Evolutionary conservation across 2,888 invertebrate species (phyloP).

Genomic region (Allacma fusca): DNA sequence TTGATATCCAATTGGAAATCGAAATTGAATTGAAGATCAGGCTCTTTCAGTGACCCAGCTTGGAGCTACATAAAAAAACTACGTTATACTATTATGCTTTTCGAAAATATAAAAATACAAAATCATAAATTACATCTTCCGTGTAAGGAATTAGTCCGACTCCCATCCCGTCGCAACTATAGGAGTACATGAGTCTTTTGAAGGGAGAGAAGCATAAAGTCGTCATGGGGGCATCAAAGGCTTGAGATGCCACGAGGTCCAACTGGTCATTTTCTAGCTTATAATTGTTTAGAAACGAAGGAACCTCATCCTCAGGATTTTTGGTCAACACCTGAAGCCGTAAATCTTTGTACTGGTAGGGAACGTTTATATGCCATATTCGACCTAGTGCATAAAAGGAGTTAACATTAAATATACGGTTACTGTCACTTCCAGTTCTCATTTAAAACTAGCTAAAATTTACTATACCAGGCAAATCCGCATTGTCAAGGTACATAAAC

Average conservation of each 20-base stretch:
- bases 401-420: too few species aligned
- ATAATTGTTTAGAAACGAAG: conserved; percentile 54
- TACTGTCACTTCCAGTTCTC: too few species aligned
- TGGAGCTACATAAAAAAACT: conserved; percentile 42
- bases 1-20: conserved; percentile 49
- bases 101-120: background rate
- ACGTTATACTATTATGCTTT: background rate
- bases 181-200: conserved; percentile 52
- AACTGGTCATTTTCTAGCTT: conserved; percentile 53
- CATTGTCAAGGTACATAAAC: conserved; percentile 53
- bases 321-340: conserved; percentile 54
- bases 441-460: background rate
- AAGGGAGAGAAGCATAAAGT: conserved; percentile 51
- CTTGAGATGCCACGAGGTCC: conserved; percentile 54
- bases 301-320: conserved; percentile 45
- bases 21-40: conserved; percentile 50
- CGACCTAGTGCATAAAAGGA: conserved; percentile 47
- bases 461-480: conserved; percentile 3
- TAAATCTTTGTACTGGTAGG: conserved; percentile 53
- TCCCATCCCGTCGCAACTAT: conserved; percentile 50
- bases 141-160: conserved; percentile 54
- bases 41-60: conserved; percentile 53
- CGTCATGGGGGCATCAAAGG: conserved; percentile 54
- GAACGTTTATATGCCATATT: conserved; percentile 53
- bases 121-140: conserved; percentile 51